Conservation (phyloP, 1,140 invertebrate species). For the Lepeophtheirus salmonis region DNA sequence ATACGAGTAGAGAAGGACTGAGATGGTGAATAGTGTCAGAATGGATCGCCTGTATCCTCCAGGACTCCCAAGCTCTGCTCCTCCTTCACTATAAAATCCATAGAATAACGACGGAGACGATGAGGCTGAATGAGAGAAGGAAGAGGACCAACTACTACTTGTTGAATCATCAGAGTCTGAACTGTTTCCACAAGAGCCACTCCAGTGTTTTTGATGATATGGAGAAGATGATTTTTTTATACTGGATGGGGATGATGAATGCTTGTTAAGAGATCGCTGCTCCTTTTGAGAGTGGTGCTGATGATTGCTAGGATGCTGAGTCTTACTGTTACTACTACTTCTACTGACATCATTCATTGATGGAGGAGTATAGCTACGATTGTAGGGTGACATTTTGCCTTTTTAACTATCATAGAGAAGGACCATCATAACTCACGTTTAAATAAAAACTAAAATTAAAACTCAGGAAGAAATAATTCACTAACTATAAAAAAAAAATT, state of each 20-base stretch:
- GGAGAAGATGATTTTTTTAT: too few species aligned
- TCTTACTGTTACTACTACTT: too few species aligned
- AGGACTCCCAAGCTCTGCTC: neutral
- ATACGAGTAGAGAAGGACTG: slow-evolving; percentile 29
- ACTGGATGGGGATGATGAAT: too few species aligned
- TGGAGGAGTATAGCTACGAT: neutral
- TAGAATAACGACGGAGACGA: neutral
- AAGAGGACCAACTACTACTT: neutral
- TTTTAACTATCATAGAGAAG: too few species aligned
- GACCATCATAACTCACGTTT: too few species aligned
- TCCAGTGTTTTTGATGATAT: neutral
- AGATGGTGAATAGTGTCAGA: slow-evolving; percentile 20
- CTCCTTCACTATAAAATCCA: neutral
- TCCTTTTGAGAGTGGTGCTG: too few species aligned
- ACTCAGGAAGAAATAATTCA: too few species aligned
- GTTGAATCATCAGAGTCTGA: neutral
- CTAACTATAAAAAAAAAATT: too few species aligned
- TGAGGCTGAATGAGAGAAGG: neutral
- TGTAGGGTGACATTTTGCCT: neutral
- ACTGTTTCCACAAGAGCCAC: neutral
- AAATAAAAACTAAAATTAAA: too few species aligned
- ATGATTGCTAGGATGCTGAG: too few species aligned
- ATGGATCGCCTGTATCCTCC: neutral
- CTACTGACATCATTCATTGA: too few species aligned
- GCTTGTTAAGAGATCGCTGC: too few species aligned